Evolutionary conservation across 2,888 invertebrate genomes (phyloP).

Genomic region (Campaea margaritaria): DNA sequence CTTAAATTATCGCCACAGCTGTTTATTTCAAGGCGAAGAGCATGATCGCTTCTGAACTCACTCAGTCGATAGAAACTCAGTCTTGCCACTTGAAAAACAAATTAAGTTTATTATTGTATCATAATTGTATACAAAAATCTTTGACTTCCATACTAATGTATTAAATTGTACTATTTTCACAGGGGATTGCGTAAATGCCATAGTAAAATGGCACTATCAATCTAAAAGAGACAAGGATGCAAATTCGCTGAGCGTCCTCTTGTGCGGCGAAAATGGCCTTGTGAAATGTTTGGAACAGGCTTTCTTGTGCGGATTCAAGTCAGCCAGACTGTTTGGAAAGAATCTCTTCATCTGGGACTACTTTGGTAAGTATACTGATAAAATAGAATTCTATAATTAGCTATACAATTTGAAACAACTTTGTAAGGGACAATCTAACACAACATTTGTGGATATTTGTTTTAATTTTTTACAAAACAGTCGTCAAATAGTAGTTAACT

Average conservation of each 20-base stretch:
- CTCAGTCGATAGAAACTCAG: no score
- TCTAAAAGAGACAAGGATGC: conserved; percentile 93
- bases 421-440: no score
- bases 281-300: conserved; percentile 97
- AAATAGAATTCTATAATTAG: not conserved
- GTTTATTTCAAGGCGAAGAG: no score
- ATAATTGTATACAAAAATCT: no score
- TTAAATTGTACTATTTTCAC: conserved; percentile 40
- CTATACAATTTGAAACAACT: not conserved
- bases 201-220: conserved; percentile 98
- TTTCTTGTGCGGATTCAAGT: conserved; percentile 98
- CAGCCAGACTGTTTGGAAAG: conserved; percentile 95
- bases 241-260: conserved; percentile 93
- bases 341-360: conserved; percentile 99
- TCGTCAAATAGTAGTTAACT: no score
- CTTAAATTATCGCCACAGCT: no score
- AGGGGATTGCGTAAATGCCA: conserved; percentile 98
- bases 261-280: conserved; percentile 98
- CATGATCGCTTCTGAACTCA: no score
- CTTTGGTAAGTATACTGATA: conserved; percentile 88
- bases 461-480: no score
- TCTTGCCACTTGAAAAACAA: no score
- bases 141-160: no score
- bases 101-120: no score
- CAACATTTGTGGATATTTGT: not conserved